These are phyloP conservation scores for Dasysyrphus tricinctus DNA, from an alignment of 2,888 invertebrate species.

Conservation along the genomic window DNA sequence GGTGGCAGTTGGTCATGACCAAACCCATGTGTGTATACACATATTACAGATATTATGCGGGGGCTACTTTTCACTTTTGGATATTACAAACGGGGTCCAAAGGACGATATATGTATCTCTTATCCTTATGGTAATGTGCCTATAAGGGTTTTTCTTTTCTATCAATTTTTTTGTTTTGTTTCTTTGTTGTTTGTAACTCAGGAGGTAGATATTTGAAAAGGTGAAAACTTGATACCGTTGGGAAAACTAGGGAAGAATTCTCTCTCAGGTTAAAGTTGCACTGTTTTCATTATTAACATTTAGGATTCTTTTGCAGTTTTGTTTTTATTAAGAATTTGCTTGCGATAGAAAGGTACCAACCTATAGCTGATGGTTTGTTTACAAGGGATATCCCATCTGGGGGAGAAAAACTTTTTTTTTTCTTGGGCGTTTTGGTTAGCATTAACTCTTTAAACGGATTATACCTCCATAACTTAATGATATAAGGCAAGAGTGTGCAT, in stretches of 20 bases:
- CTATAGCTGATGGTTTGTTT: not conserved
- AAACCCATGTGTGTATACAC: slow-evolving; percentile 18
- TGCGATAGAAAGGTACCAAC: not conserved
- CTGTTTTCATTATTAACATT: slow-evolving; percentile 28
- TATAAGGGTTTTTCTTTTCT: slow-evolving; percentile 34
- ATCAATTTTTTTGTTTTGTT: not conserved
- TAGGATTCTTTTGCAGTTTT: slow-evolving; percentile 37
- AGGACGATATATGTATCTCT: slow-evolving; percentile 54
- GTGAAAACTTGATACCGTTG: slow-evolving; percentile 42
- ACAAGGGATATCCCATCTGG: not conserved
- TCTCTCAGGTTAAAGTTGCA: slow-evolving; percentile 49
- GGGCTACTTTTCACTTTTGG: slow-evolving; percentile 67
- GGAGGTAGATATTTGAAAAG: not conserved
- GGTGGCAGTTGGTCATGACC: not conserved
- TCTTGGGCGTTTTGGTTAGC: not conserved
- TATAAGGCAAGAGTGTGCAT: too few species aligned
- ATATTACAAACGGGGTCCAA: slow-evolving; percentile 62
- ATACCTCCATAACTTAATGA: not conserved
- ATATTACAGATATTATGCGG: slow-evolving; percentile 1
- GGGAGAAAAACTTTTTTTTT: not conserved
- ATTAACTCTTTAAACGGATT: slow-evolving; percentile 20
- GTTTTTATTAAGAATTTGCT: slow-evolving; percentile 9
- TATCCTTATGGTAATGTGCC: slow-evolving; percentile 58
- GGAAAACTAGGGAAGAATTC: not conserved
- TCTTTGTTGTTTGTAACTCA: slow-evolving; percentile 17